Evolutionary conservation across 1,140 invertebrate genomes (phyloP).

Genomic region (Bombus affinis): DNA sequence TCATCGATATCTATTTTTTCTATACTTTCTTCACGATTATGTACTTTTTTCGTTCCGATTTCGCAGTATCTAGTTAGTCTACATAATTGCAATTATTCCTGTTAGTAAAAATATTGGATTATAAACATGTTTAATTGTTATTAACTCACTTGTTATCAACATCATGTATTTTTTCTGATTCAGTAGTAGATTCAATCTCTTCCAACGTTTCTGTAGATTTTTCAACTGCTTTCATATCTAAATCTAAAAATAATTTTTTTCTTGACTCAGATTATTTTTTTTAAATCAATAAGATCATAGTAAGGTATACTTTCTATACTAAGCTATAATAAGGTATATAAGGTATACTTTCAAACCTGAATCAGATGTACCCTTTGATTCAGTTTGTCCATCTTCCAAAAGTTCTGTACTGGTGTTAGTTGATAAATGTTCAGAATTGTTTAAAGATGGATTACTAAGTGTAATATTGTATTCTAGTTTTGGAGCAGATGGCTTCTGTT

Average conservation of each 20-base stretch:
- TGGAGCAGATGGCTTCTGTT: conserved; percentile 90
- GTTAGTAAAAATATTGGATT: conserved; percentile 2
- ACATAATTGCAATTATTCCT: conserved; percentile 8
- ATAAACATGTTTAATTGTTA: neutral
- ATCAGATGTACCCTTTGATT: conserved; percentile 58
- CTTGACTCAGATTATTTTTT: neutral
- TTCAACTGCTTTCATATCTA: conserved; percentile 77
- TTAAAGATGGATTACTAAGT: neutral
- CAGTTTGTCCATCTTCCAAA: conserved; percentile 8
- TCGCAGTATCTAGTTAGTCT: neutral
- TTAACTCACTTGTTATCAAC: too few relatives aligned
- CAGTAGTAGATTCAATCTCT: conserved; percentile 45
- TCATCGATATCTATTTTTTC: conserved; percentile 71
- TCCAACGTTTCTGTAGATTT: conserved; percentile 61
- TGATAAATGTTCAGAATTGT: conserved; percentile 5
- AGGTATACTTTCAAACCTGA: conserved; percentile 54
- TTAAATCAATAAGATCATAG: neutral
- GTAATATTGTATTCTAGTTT: conserved; percentile 75
- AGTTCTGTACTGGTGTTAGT: neutral
- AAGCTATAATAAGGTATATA: too few relatives aligned
- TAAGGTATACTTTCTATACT: too few relatives aligned
- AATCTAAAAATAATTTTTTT: conserved; percentile 65
- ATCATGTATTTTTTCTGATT: conserved; percentile 24
- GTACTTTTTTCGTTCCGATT: conserved; percentile 35
- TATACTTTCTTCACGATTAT: conserved; percentile 37